These are phyloP conservation scores for Sibirionetta formosa DNA, from an alignment of 2,797 vertebrate species.

Conservation along the genomic window DNA sequence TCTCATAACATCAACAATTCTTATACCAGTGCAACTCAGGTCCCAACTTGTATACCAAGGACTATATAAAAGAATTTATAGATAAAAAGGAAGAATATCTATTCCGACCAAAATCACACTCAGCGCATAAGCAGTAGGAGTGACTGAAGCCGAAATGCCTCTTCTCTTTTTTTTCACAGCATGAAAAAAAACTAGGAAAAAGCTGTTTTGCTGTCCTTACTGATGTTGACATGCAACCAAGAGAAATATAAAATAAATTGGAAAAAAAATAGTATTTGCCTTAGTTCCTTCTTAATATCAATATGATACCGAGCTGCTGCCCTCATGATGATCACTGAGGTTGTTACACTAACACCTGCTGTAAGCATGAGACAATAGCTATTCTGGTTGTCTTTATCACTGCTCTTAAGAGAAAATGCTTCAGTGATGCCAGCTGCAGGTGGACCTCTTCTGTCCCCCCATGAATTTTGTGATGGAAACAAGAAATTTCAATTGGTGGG, in stretches of 20 bases:
- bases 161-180: not conserved
- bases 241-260: not conserved
- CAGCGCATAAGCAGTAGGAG: not conserved
- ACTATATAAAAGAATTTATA: constrained; percentile 35
- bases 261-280: not conserved
- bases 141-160: constrained; percentile 2
- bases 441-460: not conserved
- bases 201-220: not conserved
- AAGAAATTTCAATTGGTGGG: not conserved
- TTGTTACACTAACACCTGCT: not conserved
- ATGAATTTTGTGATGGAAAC: not conserved
- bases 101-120: constrained; percentile 57
- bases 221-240: fast-evolving
- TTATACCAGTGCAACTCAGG: not conserved
- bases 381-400: not conserved
- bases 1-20: not conserved
- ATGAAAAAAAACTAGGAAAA: not conserved
- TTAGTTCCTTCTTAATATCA: not conserved
- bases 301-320: not conserved
- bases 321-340: not conserved
- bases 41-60: not conserved
- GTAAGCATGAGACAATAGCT: not conserved
- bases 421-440: not conserved
- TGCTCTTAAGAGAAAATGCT: not conserved
- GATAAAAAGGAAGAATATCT: constrained; percentile 46